Base-by-base conservation (phyloP, 2,888 invertebrate genomes). In the Coelinius sp. region DNA sequence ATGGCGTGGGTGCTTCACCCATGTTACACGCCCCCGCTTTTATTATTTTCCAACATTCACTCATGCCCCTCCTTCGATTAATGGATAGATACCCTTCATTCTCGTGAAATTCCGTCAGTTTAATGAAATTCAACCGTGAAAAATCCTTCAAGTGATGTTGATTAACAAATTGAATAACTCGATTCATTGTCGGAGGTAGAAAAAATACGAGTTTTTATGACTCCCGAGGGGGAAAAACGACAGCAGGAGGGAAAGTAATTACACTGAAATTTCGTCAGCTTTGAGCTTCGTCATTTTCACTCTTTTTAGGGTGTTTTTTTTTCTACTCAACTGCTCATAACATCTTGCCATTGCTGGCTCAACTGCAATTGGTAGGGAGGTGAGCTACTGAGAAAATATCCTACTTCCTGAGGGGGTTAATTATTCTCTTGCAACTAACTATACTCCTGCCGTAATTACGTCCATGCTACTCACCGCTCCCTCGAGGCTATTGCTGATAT, bases 371-470 rank as follows among this genome's bases (percentile, higher is more conserved):
- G 20, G 59, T 17, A 27, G 59, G 24, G 35, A 63, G 62, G 14
- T 20, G 31, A 52, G 53, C 46, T 49, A 49, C 46, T 49, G 46
- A 41, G 41, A 41, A 8, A 49, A 49, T 49, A 46, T 24, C 46
- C 46, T 35, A 49, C 14, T 62, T 71, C 66, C 71, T 52, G 59
- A 63, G 66, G 53, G 70, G 53, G 63, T 67, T 64, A 68, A 70
- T 67, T 75, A 69, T 70, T 64, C 68, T 63, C 65, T 82, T 77
- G 76, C 78, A 79, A 78, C 77, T 70, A 80, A 74, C 78, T 70
- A n/a, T n/a, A n/a, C 79, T 81, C 77, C 78, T 79, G 80, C 76
- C 76, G 77, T 82, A 81, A 83, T 83, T 83, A 82, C 80, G 73
- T 73, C 73, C 68, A 74, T 70, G 59, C 68, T 74, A 78, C 78